Percentiles rank a stretch among this genome's conserved stretches.
Conservation (phyloP, 2,797 vertebrate species). For the Acanthurus lineatus region DNA sequence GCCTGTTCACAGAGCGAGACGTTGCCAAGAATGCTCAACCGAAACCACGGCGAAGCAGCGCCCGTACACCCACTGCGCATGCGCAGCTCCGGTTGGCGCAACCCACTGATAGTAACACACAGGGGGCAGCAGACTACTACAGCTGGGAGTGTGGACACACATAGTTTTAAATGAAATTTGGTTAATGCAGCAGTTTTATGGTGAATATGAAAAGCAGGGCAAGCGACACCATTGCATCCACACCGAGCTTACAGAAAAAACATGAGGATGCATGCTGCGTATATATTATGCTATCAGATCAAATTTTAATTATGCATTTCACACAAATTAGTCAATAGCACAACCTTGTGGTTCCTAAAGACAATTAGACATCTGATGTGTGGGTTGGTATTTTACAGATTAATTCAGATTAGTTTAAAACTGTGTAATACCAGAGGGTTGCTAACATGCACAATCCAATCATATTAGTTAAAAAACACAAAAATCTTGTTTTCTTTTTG, state of each 20-base stretch:
- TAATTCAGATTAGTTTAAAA: not conserved
- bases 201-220: not conserved
- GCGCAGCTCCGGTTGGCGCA: slow-evolving; percentile 71
- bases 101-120: slow-evolving; percentile 74
- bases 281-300: not conserved
- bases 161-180: not conserved
- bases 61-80: slow-evolving; percentile 77
- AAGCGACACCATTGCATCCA: not conserved
- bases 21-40: slow-evolving; percentile 85
- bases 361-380: not conserved
- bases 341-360: slow-evolving; percentile 60
- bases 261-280: not conserved
- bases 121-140: slow-evolving; percentile 51
- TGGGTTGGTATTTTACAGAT: not conserved
- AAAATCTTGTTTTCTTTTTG: too few species aligned
- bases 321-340: slow-evolving; percentile 61
- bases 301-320: not conserved
- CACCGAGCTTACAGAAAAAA: not conserved
- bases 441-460: too few species aligned
- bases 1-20: slow-evolving; percentile 74
- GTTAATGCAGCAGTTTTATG: not conserved
- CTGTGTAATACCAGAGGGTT: too few species aligned
- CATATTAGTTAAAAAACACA: too few species aligned
- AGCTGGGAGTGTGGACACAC: not conserved
- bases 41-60: slow-evolving; percentile 84